Conservation (phyloP, 2,113 vertebrate species). For the Calyptomena viridis region DNA sequence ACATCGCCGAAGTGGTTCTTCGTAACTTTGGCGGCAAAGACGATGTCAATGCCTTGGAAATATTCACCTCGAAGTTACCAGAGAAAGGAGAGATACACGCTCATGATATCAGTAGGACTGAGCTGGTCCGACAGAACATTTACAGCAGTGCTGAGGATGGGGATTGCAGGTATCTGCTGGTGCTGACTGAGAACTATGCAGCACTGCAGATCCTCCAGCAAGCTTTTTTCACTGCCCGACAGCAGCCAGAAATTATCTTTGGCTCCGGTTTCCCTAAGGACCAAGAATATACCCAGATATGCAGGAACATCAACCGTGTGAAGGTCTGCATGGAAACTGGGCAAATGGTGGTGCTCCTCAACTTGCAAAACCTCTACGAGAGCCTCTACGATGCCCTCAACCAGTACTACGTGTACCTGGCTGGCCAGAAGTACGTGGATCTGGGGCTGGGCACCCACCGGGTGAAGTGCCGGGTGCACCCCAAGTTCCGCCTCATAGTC, state of each 20-base stretch:
- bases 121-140: conserved; percentile 87
- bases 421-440: conserved; percentile 94
- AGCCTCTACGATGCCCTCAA: conserved; percentile 97
- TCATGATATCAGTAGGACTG: conserved; percentile 74
- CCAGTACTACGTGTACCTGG: conserved; percentile 93
- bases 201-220: conserved; percentile 92
- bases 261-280: conserved; percentile 95
- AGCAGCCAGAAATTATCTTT: conserved; percentile 92
- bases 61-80: conserved; percentile 74
- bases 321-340: conserved; percentile 98
- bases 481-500: conserved; percentile 87
- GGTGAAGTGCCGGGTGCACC: conserved; percentile 94
- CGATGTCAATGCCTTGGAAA: conserved; percentile 75
- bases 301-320: conserved; percentile 93
- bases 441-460: conserved; percentile 93
- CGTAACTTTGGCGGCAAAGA: conserved; percentile 94
- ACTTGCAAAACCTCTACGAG: conserved; percentile 95
- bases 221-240: conserved; percentile 71
- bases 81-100: neutral
- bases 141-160: conserved; percentile 68
- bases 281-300: conserved; percentile 94
- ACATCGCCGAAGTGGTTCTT: conserved; percentile 81
- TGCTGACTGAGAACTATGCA: conserved; percentile 91
- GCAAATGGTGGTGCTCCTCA: conserved; percentile 87
- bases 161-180: conserved; percentile 89